Percentiles rank a stretch among this genome's conserved stretches.
phyloP scores from a whole-genome alignment of 2,113 vertebrate genomes.

The Toxotes chatareus region DNA sequence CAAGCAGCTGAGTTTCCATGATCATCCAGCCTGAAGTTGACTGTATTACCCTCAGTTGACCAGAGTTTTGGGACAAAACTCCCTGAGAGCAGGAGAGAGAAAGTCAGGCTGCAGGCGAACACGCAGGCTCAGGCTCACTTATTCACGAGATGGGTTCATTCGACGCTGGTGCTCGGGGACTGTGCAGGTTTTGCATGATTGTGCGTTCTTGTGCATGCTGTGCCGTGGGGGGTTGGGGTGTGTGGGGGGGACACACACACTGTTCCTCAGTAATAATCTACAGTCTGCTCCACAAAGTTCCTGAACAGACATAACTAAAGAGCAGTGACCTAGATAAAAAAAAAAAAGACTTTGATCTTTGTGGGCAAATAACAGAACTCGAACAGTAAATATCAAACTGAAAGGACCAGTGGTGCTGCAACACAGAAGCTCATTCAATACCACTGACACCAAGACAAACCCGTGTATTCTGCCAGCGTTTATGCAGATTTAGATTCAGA shows the following conservation, averaged over 20 bases:
- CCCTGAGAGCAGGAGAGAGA: neutral
- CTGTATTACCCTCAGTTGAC: too few relatives aligned
- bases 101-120: neutral
- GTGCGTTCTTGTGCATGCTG: constrained; percentile 44
- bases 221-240: neutral
- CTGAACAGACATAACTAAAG: constrained; percentile 43
- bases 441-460: too few relatives aligned
- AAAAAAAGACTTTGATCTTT: constrained; percentile 42
- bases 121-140: constrained; percentile 4
- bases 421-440: neutral
- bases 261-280: constrained; percentile 57
- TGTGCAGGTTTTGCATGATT: constrained; percentile 35
- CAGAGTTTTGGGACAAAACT: too few relatives aligned
- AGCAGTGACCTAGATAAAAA: constrained; percentile 55
- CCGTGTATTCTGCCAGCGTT: too few relatives aligned
- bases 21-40: too few relatives aligned
- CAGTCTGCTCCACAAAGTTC: constrained; percentile 21
- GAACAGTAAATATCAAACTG: constrained; percentile 36
- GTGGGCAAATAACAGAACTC: constrained; percentile 25
- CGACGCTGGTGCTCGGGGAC: neutral
- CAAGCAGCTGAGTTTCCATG: neutral
- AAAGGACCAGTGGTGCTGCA: neutral
- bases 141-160: constrained; percentile 14
- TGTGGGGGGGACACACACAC: neutral
- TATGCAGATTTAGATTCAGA: too few relatives aligned